Base-by-base conservation (phyloP, 2,113 vertebrate species). In the Lepus americanus region DNA sequence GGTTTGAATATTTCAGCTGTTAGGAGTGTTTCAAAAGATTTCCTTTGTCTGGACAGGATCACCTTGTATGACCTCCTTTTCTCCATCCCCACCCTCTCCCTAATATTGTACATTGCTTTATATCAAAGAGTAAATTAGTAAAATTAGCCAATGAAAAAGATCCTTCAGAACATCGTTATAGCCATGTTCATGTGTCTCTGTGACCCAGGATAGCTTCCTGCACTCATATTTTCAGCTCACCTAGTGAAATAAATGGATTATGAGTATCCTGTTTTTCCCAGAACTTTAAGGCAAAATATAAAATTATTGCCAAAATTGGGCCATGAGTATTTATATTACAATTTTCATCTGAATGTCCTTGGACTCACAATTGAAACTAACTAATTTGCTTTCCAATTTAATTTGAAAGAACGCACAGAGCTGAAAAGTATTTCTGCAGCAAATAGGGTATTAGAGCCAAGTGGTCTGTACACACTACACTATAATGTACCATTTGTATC, bases 371-470 rank as follows among this genome's bases (percentile, higher is more conserved):
- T 74, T 94, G 89, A 97, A 79, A 13, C 79, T 33, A 14, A 11
- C 61, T 80, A 76, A 22, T 79, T 91, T 81, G 27, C 25, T 90
- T 97, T 93, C 86, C 94, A 81, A 82, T 97, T 94, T 4, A 25
- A 96, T 97, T 96, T 95, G 78, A 97, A 98, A 97, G 92, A 98
- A 90, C 97, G 97, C 98, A 98, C 97, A 98, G 97, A 77, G 80
- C 82, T 85, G 86, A 64, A 91, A 90, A 74, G 51, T 76, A 66
- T 87, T 96, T 94, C 87, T 96, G 36, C 83, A 89, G 83, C 89
- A 97, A 85, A 90, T 94, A 90, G 67, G 16, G 19, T 69, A 39
- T 94, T 90, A 91, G 97, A 97, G 94, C 97, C 96, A 96, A 97
- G 97, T 97, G 97, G 92, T 98, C 87, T 97, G 98, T 97, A 95